phyloP scores from a whole-genome alignment of 2,888 invertebrate species.

The Lasioglossum zephyrum region DNA sequence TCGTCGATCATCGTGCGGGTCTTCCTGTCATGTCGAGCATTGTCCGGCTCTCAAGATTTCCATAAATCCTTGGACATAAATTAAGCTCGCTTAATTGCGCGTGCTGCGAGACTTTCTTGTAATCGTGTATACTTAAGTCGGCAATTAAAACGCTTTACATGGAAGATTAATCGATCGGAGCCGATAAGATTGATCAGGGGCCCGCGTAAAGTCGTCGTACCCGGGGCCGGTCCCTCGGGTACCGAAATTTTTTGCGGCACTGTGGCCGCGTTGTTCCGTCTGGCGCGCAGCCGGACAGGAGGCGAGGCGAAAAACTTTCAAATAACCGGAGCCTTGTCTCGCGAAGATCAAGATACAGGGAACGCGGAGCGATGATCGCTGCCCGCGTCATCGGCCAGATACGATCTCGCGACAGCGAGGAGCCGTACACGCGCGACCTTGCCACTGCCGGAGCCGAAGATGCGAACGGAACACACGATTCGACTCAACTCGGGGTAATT shows the following conservation, averaged over 20 bases:
- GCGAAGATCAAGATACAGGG: slow-evolving; percentile 59
- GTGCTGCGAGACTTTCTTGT: neutral
- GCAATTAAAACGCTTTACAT: slow-evolving; percentile 18
- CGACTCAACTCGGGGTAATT: slow-evolving; percentile 56
- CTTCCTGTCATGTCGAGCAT: neutral
- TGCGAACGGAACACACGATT: slow-evolving; percentile 42
- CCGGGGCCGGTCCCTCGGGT: neutral
- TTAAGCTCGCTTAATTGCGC: neutral
- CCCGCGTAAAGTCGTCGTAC: slow-evolving; percentile 7
- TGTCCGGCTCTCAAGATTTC: neutral
- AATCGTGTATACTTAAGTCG: neutral
- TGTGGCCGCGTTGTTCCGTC: neutral
- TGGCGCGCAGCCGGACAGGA: neutral
- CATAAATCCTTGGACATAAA: neutral
- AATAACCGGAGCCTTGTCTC: slow-evolving; percentile 54
- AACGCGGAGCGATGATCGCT: slow-evolving; percentile 61
- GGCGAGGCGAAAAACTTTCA: slow-evolving; percentile 44
- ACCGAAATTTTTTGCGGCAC: neutral
- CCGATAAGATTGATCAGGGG: slow-evolving; percentile 6
- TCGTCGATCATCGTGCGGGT: neutral
- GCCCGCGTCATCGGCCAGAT: slow-evolving; percentile 69
- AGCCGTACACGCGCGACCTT: slow-evolving; percentile 68
- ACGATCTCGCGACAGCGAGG: slow-evolving; percentile 68
- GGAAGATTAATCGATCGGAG: slow-evolving; percentile 11
- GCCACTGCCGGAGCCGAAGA: slow-evolving; percentile 50